phyloP scores from a whole-genome alignment of 2,113 vertebrate species.

The Parus major region DNA sequence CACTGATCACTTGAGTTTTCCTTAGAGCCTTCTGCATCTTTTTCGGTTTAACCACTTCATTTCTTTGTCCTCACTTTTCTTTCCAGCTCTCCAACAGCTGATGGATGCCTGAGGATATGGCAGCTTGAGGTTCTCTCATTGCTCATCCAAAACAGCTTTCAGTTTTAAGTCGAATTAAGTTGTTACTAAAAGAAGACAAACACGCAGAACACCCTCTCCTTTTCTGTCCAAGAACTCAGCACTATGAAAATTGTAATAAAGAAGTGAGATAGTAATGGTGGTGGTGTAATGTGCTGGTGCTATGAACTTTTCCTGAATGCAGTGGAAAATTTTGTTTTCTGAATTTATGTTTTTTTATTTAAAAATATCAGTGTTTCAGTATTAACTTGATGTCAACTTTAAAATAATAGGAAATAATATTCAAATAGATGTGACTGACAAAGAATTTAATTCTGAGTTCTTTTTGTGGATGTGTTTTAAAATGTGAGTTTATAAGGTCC shows the following conservation, averaged over 20 bases:
- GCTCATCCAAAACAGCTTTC: background rate
- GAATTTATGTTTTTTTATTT: background rate
- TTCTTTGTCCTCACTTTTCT: background rate
- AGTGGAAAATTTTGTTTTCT: background rate
- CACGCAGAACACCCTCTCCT: background rate
- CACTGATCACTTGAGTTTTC: background rate
- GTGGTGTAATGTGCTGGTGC: background rate
- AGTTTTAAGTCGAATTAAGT: constrained; percentile 14
- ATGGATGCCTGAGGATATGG: background rate
- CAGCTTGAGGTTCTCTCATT: background rate
- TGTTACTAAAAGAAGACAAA: background rate
- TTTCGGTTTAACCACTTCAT: background rate
- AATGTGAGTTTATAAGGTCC: background rate
- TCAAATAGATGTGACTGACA: background rate
- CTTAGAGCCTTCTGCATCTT: background rate
- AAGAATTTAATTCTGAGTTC: background rate
- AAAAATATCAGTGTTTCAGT: background rate
- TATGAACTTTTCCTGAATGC: background rate
- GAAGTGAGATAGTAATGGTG: background rate
- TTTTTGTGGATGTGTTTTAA: background rate
- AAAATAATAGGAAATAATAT: background rate
- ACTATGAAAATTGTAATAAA: background rate
- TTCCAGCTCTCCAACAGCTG: background rate
- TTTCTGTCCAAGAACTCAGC: background rate
- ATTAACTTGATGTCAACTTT: background rate